A percentile compares a stretch with the other conserved stretches of the same genome.
These are phyloP conservation scores for Sarcophaga caerulescens DNA, from an alignment of 2,888 invertebrate species.

Conservation along the genomic window DNA sequence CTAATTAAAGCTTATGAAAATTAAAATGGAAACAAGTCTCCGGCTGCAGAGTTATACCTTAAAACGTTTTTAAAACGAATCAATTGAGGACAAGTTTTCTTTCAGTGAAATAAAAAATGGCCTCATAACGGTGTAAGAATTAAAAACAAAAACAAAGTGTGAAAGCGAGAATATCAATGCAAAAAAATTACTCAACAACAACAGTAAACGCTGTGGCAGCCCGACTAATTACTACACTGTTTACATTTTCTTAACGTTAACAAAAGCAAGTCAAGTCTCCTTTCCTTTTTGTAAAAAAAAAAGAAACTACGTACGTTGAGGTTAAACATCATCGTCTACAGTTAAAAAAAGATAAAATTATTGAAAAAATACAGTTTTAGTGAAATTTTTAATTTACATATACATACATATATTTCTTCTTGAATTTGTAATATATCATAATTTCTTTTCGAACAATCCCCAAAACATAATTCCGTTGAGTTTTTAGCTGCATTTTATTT, in stretches of 20 bases:
- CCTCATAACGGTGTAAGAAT: constrained; percentile 58
- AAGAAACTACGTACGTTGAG: constrained; percentile 26
- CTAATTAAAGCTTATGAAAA: not conserved
- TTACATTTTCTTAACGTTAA: constrained; percentile 31
- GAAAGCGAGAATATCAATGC: constrained; percentile 37
- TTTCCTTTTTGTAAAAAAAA: constrained; percentile 27
- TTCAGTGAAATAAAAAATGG: constrained; percentile 48
- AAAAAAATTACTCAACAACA: constrained; percentile 21
- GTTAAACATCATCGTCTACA: constrained; percentile 38
- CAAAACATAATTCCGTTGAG: constrained; percentile 58
- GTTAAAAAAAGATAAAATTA: constrained; percentile 7
- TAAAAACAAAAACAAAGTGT: constrained; percentile 42
- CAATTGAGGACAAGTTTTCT: constrained; percentile 19
- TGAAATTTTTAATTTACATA: constrained; percentile 55
- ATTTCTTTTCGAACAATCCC: constrained; percentile 56
- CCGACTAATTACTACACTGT: constrained; percentile 42
- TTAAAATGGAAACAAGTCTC: constrained; percentile 61
- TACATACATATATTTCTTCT: constrained; percentile 42
- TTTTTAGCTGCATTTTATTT: constrained; percentile 64
- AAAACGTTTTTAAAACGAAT: constrained; percentile 32
- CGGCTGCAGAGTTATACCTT: constrained; percentile 60
- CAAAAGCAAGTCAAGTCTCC: constrained; percentile 10
- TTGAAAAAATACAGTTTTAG: constrained; percentile 34
- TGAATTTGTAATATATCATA: constrained; percentile 47
- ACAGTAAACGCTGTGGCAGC: constrained; percentile 17